Base-by-base conservation (phyloP, 2,113 vertebrate genomes). In the Heloderma charlesbogerti region DNA sequence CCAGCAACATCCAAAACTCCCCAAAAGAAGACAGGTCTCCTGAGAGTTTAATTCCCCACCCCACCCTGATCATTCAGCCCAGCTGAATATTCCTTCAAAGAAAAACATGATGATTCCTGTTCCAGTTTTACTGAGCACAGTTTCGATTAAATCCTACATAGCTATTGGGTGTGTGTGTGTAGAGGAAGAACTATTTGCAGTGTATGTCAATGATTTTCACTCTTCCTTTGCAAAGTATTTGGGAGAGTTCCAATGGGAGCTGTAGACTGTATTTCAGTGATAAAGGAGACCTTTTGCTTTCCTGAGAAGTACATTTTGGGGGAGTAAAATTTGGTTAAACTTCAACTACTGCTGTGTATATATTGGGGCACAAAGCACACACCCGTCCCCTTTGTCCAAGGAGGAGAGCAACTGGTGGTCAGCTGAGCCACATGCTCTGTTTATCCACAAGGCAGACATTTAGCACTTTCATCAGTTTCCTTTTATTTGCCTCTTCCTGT, bases 401-500 rank as follows among this genome's bases (percentile, higher is more conserved):
- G 3, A 4, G 87, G 90, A 90, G 91, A 7, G 84, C 93, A 91
- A 94, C 40, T 75, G 57, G 86, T 85, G 86, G 91, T 91, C 90
- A 89, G 60, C 29, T 88, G 45, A 93, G 89, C 75, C 51, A 40
- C 92, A 51, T 67, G 51, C 25, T 45, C 81, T 63, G 90, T 87
- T 94, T 95, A 87, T 90, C 87, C 92, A 94, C 78, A 88, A 90
- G 92, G 87, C 92, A 93, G 92, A 87, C 48, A 69, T 83, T 84
- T 92, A 91, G 83, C 88, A 79, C 90, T 94, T 93, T 94, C 91
- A 94, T 93, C 93, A 90, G 82, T 91, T 93, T 94, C 72, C 88
- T 93, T 93, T 86, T 91, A 92, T 94, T 87, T 90, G 80, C 84
- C 82, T 94, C 34, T 92, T 88, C 89, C 94, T 96, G 95, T 97